phyloP scores from a whole-genome alignment of 1,140 invertebrate species.

The Coenobita brevimanus region DNA sequence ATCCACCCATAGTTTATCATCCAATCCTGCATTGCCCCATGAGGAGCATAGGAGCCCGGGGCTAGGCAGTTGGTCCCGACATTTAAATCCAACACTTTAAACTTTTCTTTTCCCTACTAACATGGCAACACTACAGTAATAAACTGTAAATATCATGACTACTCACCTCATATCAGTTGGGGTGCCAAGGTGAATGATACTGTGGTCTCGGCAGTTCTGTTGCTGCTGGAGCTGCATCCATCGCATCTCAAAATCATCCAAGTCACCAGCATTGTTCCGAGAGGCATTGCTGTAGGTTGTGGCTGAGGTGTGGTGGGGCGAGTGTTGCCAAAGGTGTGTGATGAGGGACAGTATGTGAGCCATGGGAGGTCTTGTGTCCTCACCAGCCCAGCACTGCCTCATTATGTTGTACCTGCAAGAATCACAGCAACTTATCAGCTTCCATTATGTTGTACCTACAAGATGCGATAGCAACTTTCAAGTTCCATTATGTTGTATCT shows the following conservation, averaged over 20 bases:
- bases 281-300: background rate
- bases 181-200: slow-evolving; percentile 40
- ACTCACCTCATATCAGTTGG: slow-evolving; percentile 39
- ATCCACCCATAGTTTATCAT: no score
- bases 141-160: background rate
- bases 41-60: no score
- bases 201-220: slow-evolving; percentile 37
- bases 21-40: no score
- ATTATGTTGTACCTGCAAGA: slow-evolving; percentile 79
- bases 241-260: slow-evolving; percentile 45
- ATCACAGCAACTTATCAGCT: no score
- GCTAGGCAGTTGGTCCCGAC: no score
- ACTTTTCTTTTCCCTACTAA: no score
- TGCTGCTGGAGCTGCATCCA: slow-evolving; percentile 55
- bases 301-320: background rate
- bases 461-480: no score
- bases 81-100: no score
- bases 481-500: no score
- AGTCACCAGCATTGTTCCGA: background rate
- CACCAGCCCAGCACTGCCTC: slow-evolving; percentile 79
- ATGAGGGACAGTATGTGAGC: slow-evolving; percentile 65
- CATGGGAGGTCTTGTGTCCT: slow-evolving; percentile 74
- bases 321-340: slow-evolving; percentile 46
- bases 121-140: no score
- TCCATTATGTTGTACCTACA: slow-evolving; percentile 23